phyloP scores from a whole-genome alignment of 2,113 vertebrate genomes.

The Antennarius striatus region DNA sequence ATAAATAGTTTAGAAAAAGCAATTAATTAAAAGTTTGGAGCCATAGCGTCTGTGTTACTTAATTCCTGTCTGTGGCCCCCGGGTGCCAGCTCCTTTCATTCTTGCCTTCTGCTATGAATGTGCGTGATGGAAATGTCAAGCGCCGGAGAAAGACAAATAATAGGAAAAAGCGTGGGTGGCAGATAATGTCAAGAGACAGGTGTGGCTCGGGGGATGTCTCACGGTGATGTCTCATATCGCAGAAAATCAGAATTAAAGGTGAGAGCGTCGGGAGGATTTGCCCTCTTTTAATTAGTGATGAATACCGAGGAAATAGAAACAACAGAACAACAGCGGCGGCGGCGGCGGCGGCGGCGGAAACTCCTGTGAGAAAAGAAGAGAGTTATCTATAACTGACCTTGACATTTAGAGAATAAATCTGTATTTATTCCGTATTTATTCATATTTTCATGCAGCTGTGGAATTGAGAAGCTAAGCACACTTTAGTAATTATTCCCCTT shows the following conservation, averaged over 20 bases:
- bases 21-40: too few relatives aligned
- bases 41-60: too few relatives aligned
- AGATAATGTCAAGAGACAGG: slow-evolving; percentile 16
- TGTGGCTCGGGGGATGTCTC: slow-evolving; percentile 2
- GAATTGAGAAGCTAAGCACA: too few relatives aligned
- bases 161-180: too few relatives aligned
- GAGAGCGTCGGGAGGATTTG: background rate
- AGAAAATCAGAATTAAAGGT: background rate
- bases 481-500: slow-evolving; percentile 18
- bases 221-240: background rate
- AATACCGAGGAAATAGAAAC: background rate
- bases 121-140: slow-evolving; percentile 10
- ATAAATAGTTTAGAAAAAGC: too few relatives aligned
- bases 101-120: background rate
- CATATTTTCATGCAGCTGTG: too few relatives aligned
- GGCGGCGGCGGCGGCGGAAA: background rate
- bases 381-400: too few relatives aligned
- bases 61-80: background rate
- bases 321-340: background rate
- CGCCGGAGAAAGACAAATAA: background rate
- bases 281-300: background rate
- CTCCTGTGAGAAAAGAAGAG: too few relatives aligned
- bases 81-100: background rate
- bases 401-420: too few relatives aligned
- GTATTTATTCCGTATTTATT: too few relatives aligned